Conservation (phyloP, 2,797 vertebrate genomes). For the Pitangus sulphuratus region DNA sequence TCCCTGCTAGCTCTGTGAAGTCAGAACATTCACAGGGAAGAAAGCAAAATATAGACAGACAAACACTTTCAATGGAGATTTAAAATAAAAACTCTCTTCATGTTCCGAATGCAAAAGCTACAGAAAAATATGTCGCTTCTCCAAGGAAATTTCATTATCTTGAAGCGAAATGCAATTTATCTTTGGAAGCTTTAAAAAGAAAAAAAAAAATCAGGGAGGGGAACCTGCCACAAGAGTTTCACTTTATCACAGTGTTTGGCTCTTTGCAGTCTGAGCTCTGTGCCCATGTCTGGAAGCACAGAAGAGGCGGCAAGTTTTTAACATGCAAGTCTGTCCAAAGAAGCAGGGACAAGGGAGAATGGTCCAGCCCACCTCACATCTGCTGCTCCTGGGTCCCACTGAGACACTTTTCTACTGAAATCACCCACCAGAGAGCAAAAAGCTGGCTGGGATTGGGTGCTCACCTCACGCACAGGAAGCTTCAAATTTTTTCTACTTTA, state of each 20-base stretch:
- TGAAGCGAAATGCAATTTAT: slow-evolving; percentile 24
- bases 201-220: neutral
- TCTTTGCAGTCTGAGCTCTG: neutral
- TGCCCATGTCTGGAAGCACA: neutral
- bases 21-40: slow-evolving; percentile 20
- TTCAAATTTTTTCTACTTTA: neutral
- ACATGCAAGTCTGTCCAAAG: neutral
- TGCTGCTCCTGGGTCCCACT: neutral
- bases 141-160: slow-evolving; percentile 49
- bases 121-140: slow-evolving; percentile 5
- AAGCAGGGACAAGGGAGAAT: neutral
- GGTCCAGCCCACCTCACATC: neutral
- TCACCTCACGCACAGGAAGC: neutral
- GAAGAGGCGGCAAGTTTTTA: neutral
- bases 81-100: slow-evolving; percentile 48
- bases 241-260: neutral
- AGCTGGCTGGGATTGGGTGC: neutral
- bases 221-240: neutral
- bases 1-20: slow-evolving; percentile 44
- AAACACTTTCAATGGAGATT: slow-evolving; percentile 40
- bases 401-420: neutral
- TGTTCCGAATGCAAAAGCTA: slow-evolving; percentile 34
- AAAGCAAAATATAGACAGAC: slow-evolving; percentile 49
- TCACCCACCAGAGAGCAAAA: neutral
- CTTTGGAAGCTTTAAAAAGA: neutral